Percentiles rank a stretch among this genome's conserved stretches.
Evolutionary conservation across 2,888 invertebrate species (phyloP).

Genomic region (Yponomeuta malinellus): DNA sequence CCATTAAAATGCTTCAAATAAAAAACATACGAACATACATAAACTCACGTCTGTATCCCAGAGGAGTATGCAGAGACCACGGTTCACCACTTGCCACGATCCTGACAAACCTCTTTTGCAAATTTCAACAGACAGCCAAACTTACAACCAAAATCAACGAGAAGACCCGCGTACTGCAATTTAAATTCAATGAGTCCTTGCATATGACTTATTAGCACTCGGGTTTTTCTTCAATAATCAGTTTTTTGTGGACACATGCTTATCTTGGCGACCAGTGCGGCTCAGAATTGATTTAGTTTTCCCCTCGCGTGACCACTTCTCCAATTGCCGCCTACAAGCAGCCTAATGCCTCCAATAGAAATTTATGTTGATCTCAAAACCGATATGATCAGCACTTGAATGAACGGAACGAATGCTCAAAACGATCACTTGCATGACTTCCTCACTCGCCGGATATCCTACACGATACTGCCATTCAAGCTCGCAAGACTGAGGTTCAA

Average conservation of each 20-base stretch:
- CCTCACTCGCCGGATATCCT: constrained; percentile 3
- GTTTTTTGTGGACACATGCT: background rate
- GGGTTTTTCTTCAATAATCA: background rate
- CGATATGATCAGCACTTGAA: constrained; percentile 10
- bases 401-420: constrained; percentile 30
- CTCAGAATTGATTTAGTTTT: constrained; percentile 21
- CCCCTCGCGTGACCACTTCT: constrained; percentile 42
- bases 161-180: too few relatives aligned
- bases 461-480: background rate
- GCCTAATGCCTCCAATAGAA: constrained; percentile 36
- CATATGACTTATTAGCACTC: background rate
- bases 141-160: too few relatives aligned
- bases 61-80: too few relatives aligned
- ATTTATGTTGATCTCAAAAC: constrained; percentile 25
- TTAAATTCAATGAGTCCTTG: too few relatives aligned
- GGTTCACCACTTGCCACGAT: too few relatives aligned
- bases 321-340: constrained; percentile 24
- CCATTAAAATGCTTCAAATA: too few relatives aligned
- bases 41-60: too few relatives aligned
- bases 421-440: constrained; percentile 26
- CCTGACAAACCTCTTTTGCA: too few relatives aligned
- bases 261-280: background rate
- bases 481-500: constrained; percentile 24
- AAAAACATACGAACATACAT: too few relatives aligned
- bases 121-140: too few relatives aligned